These are phyloP conservation scores for Pollenia amentaria DNA, from an alignment of 2,888 invertebrate species.

Conservation along the genomic window DNA sequence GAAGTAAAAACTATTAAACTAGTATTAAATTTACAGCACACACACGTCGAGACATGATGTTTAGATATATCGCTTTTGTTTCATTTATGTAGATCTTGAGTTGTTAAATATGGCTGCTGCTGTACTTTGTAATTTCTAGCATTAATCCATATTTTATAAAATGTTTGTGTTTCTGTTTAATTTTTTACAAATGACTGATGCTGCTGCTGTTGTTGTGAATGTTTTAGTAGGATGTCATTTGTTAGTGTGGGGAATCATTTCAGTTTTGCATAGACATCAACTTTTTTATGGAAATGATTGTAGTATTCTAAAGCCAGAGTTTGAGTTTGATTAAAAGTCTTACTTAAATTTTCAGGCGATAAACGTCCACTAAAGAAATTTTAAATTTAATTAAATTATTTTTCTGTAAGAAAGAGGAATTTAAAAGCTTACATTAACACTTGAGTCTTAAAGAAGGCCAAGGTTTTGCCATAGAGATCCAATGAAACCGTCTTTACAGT, in stretches of 20 bases:
- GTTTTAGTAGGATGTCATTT: constrained; percentile 56
- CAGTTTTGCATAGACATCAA: constrained; percentile 89
- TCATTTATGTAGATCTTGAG: constrained; percentile 42
- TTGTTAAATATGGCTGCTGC: constrained; percentile 56
- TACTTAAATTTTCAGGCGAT: constrained; percentile 91
- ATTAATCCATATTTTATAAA: constrained; percentile 29
- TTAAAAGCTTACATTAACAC: constrained; percentile 89
- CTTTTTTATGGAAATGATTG: constrained; percentile 92
- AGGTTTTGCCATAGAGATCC: constrained; percentile 86
- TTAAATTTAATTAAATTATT: background rate
- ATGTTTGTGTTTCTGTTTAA: constrained; percentile 19
- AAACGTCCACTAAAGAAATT: constrained; percentile 88
- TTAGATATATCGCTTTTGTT: constrained; percentile 43
- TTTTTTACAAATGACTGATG: constrained; percentile 70
- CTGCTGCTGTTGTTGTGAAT: constrained; percentile 58
- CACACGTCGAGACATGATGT: constrained; percentile 57
- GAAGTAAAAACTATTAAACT: constrained; percentile 71
- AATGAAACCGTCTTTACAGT: constrained; percentile 85
- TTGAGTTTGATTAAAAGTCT: constrained; percentile 89
- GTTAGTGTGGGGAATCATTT: constrained; percentile 85
- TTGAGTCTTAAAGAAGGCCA: constrained; percentile 89
- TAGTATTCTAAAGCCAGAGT: constrained; percentile 89
- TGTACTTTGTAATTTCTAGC: constrained; percentile 13
- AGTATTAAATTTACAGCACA: constrained; percentile 69
- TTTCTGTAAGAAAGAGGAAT: background rate